Evolutionary conservation across 2,888 invertebrate species (phyloP).

Genomic region (Agrilus mali): DNA sequence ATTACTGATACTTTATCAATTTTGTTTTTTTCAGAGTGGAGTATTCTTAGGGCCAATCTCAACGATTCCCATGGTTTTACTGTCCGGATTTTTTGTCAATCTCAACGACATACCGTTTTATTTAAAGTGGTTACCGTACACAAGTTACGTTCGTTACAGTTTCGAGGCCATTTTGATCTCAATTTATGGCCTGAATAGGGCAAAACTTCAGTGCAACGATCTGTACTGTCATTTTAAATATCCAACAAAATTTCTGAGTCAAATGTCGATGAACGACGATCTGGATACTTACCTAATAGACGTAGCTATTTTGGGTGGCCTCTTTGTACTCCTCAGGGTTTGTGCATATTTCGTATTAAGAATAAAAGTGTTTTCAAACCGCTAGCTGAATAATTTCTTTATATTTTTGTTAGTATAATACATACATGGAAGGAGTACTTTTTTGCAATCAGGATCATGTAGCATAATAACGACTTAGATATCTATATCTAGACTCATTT

Average conservation of each 20-base stretch:
- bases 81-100: slow-evolving; percentile 91
- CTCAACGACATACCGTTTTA: slow-evolving; percentile 83
- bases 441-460: no score
- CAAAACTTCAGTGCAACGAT: slow-evolving; percentile 68
- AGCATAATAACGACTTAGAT: no score
- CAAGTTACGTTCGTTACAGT: slow-evolving; percentile 83
- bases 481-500: no score
- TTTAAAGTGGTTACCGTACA: slow-evolving; percentile 78
- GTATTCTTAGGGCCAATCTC: slow-evolving; percentile 77
- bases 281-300: slow-evolving; percentile 60
- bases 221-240: slow-evolving; percentile 74
- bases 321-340: slow-evolving; percentile 67
- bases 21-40: slow-evolving; percentile 37
- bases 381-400: slow-evolving; percentile 9
- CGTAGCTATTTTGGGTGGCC: slow-evolving; percentile 65
- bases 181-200: slow-evolving; percentile 79
- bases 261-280: slow-evolving; percentile 69
- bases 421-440: no score
- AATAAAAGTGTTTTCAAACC: slow-evolving; percentile 53
- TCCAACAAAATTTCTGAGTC: slow-evolving; percentile 70
- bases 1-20: neutral
- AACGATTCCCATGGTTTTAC: slow-evolving; percentile 81
- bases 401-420: neutral
- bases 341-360: slow-evolving; percentile 73
- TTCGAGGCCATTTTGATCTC: slow-evolving; percentile 88